Evolutionary conservation across 2,888 invertebrate genomes (phyloP), one percentile per base, ranked within the genome.

Genomic region (Thecocarcelia acutangulata): DNA sequence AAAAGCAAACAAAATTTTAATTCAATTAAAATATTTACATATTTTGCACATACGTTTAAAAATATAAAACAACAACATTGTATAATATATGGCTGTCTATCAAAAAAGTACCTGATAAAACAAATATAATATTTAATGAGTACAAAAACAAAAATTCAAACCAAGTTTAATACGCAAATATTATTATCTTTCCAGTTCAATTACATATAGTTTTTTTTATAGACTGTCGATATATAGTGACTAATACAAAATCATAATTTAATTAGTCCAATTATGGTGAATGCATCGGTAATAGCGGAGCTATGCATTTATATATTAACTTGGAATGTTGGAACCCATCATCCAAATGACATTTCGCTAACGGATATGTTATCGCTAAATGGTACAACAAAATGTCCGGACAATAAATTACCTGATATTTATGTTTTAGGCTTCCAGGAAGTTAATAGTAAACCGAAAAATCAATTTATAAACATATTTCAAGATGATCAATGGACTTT

Each of bases 391-490:
- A 92, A 92, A 70, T 93, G 92, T 78, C 93, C 93, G 84, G 93
- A 93, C 84, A 93, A 93, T 68, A 91, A 91, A 54, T 87, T 94
- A 69, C 96, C 97, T 17, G 97, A 98, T 90, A 93, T 98, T 84
- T 97, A 95, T 91, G 93, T 96, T n/a, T 93, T 97, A 88, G 96
- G 96, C 33, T 92, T 97, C 79, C 97, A 97, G 92, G 97, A 97
- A 92, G 95, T 97, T 1, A 97, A 95, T 89, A 94, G 96, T 0
- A 95, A 95, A 86, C 96, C 96, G 0, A 96, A 96, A 86, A 96
- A 96, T 89, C 93, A 96, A 91, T 91, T 97, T 13, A 92, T 95
- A 90, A 95, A 96, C 86, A 93, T 95, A 3, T 91, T 97, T 44
- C 95, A 96, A 56, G 94, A 95, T 84, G 96, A 97, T 90, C 94